Percentiles rank a stretch among this genome's conserved stretches.
phyloP scores from a whole-genome alignment of 2,113 vertebrate genomes.

The Neofelis nebulosa region DNA sequence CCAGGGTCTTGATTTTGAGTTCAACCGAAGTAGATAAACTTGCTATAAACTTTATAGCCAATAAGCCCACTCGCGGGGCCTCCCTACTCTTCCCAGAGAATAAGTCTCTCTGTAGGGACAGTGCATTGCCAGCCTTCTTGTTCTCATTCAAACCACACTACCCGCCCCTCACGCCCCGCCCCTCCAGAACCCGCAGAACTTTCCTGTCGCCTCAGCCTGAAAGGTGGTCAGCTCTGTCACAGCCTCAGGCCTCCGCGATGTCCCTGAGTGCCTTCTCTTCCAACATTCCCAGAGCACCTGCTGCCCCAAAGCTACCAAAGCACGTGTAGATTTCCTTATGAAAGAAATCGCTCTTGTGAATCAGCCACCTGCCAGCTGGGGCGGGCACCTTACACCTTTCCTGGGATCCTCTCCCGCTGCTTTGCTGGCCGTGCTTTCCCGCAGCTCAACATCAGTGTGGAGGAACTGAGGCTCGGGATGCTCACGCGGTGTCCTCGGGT shows the following conservation, averaged over 20 bases:
- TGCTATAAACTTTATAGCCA: neutral
- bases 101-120: rapidly evolving
- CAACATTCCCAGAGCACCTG: no score
- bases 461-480: neutral
- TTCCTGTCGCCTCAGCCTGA: neutral
- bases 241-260: neutral
- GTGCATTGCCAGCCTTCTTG: rapidly evolving
- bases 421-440: neutral
- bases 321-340: neutral
- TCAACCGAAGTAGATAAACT: neutral
- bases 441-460: rapidly evolving
- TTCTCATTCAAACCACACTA: rapidly evolving
- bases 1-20: neutral
- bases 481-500: rapidly evolving
- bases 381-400: no score
- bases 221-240: rapidly evolving
- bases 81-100: neutral
- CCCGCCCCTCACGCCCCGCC: rapidly evolving
- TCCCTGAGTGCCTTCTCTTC: neutral
- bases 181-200: neutral
- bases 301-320: neutral
- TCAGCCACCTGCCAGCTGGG: rapidly evolving
- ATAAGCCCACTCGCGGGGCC: rapidly evolving
- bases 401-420: neutral
- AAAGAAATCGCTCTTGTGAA: neutral